Percentiles rank a stretch among this genome's conserved stretches.
These are phyloP conservation scores for Chalcis sispes DNA, from an alignment of 2,888 invertebrate genomes.

Conservation along the genomic window DNA sequence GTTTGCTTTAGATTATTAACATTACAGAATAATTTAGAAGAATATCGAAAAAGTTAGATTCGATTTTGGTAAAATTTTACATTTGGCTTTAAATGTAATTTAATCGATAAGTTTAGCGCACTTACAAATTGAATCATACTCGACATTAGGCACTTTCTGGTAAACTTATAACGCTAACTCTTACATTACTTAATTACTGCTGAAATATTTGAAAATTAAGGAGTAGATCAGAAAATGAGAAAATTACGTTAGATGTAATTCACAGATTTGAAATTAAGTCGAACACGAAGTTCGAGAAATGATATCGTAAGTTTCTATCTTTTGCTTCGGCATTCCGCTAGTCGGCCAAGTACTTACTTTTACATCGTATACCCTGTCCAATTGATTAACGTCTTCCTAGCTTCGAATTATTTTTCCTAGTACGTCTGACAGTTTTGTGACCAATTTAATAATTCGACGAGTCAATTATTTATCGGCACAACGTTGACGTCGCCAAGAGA, in stretches of 20 bases:
- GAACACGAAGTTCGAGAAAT: background rate
- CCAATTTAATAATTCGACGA: constrained; percentile 39
- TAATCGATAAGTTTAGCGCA: no score
- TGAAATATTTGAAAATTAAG: constrained; percentile 3
- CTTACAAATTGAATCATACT: no score
- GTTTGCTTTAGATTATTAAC: no score
- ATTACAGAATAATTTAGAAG: no score
- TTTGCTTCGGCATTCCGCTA: no score
- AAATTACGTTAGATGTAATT: background rate
- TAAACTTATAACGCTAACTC: no score
- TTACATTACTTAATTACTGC: constrained; percentile 4
- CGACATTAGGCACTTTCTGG: no score
- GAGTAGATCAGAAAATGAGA: constrained; percentile 11
- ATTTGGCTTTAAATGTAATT: no score
- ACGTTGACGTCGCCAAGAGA: constrained; percentile 44
- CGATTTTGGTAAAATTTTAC: no score
- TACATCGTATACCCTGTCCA: background rate
- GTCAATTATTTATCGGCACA: constrained; percentile 50
- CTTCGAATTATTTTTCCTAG: background rate
- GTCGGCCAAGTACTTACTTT: background rate
- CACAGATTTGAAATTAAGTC: background rate
- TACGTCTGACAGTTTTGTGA: background rate
- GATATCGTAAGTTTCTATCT: no score
- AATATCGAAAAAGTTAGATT: no score
- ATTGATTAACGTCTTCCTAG: constrained; percentile 33